Conservation (phyloP, 2,888 invertebrate genomes). For the Salticus scenicus region DNA sequence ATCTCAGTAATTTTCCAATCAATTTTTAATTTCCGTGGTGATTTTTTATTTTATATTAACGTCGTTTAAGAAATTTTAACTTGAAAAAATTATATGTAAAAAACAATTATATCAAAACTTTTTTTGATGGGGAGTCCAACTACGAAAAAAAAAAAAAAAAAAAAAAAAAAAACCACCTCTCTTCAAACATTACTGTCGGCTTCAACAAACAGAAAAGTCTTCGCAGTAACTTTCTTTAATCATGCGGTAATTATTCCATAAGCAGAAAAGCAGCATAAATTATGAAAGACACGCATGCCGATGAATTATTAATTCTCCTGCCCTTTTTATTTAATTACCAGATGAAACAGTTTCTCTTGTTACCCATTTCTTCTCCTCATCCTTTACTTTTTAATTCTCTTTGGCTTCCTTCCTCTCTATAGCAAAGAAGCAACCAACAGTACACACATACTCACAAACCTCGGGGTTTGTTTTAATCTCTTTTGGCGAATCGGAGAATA, state of each 20-base stretch:
- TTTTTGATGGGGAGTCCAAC: too few species aligned
- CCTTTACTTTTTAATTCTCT: constrained; percentile 17
- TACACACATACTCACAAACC: neutral
- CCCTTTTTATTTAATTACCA: constrained; percentile 62
- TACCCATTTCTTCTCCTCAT: constrained; percentile 28
- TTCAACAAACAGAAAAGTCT: neutral
- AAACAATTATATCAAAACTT: too few species aligned
- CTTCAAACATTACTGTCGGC: neutral
- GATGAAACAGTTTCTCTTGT: constrained; percentile 5
- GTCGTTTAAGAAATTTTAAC: too few species aligned
- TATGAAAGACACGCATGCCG: constrained; percentile 43
- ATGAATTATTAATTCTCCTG: constrained; percentile 64
- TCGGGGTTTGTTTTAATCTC: constrained; percentile 55
- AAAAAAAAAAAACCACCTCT: neutral
- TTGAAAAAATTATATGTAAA: too few species aligned
- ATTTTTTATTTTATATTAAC: too few species aligned
- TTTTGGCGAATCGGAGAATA: constrained; percentile 21
- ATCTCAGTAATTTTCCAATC: too few species aligned
- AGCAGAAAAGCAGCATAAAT: constrained; percentile 49
- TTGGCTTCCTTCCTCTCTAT: constrained; percentile 32
- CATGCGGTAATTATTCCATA: constrained; percentile 59
- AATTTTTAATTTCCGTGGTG: too few species aligned
- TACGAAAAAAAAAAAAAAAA: too few species aligned
- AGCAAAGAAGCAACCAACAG: neutral
- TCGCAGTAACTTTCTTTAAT: constrained; percentile 40